These are phyloP conservation scores for Cerastis leucographa DNA, from an alignment of 2,888 invertebrate species.

Conservation along the genomic window DNA sequence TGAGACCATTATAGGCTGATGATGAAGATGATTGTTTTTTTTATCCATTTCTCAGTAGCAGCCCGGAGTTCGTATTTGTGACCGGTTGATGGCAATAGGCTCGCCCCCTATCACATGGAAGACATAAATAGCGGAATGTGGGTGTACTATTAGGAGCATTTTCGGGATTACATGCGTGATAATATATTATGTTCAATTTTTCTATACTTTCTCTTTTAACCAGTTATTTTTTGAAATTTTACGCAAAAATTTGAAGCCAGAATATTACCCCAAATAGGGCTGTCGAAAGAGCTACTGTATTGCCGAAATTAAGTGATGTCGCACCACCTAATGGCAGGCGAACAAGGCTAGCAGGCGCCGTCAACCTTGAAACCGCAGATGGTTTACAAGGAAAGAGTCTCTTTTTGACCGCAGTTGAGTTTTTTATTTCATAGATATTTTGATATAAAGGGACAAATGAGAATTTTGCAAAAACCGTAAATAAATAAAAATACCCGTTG, in stretches of 20 bases:
- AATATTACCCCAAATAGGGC: conserved; percentile 38
- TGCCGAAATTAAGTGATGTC: conserved; percentile 71
- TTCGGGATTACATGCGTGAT: background rate
- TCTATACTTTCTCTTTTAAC: background rate
- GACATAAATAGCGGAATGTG: background rate
- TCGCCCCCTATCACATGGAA: background rate
- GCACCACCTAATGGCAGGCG: conserved; percentile 66
- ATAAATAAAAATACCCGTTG: background rate
- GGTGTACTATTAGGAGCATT: background rate
- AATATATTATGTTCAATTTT: background rate
- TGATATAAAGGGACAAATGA: background rate
- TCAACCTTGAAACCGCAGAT: conserved; percentile 74
- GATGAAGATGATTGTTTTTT: no score
- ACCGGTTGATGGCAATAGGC: background rate
- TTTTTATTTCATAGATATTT: conserved; percentile 10
- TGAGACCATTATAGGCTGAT: no score
- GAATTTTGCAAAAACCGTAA: background rate
- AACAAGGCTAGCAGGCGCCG: conserved; percentile 74
- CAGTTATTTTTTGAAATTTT: background rate
- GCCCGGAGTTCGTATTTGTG: no score
- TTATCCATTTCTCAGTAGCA: background rate
- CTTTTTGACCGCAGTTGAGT: conserved; percentile 15
- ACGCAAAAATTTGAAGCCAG: background rate
- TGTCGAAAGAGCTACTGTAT: conserved; percentile 61
- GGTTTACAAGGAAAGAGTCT: conserved; percentile 57